Evolutionary conservation across 2,113 vertebrate species (phyloP), one percentile per base, ranked within the genome.

Genomic region (Uria lomvia): DNA sequence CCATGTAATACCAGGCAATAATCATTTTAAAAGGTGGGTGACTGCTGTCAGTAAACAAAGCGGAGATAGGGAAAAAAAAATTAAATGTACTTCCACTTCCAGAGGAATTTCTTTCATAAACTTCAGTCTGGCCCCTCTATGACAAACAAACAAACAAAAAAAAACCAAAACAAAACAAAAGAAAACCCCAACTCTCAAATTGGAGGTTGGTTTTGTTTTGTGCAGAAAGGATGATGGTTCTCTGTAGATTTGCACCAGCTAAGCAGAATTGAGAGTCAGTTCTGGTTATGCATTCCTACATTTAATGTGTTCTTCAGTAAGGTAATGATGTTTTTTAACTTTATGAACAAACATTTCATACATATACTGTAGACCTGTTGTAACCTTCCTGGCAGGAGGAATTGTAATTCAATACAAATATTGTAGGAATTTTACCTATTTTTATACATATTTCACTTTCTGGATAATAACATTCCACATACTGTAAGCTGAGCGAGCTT

Each of bases 1-100:
- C 96, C 97, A 60, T 96, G 97, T 97, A 95, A 95, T 94, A 96
- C 97, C 96, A 98, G 98, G 98, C 98, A 98, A 98, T 98, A 98
- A 98, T 98, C 5, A 78, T 97, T 97, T 96, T 71, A 78, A 95
- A 96, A 94, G 92, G 93, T 97, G 96, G 96, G 95, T 98, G 96
- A 96, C 66, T 76, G 68, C 93, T 96, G 76, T 96, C 85, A 47
- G 70, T 86, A 88, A 97, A 85, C 73, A 92, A 85, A 70, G 36
- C 59, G 59, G 83, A 94, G 77, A 93, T 38, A 87, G 75, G 80
- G 19, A 36, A 60, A 92, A 86, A 50, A 34, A 38, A 58, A 55
- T 43, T 42, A 70, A 92, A 85, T 1, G 26, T 80, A 68, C 89
- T 83, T 97, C 70, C 45, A 84, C 94, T 56, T 92, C 80, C 86